Percentiles rank a stretch among this genome's conserved stretches.
Evolutionary conservation across 2,113 vertebrate genomes (phyloP).

Genomic region (Myrmecobius fasciatus): DNA sequence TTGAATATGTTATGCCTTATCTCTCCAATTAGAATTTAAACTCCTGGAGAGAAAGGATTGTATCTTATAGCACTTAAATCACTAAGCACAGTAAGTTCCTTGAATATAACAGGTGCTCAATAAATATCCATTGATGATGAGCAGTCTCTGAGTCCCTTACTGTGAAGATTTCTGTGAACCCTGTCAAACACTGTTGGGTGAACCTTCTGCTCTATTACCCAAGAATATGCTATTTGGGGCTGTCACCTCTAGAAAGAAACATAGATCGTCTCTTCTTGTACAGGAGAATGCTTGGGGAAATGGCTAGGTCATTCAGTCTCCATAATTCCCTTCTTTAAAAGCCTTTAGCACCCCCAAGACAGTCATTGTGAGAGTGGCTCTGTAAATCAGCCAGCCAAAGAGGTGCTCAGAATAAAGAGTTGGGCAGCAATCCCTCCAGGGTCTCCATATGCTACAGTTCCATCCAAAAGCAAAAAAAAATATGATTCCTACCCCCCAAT

Average conservation of each 20-base stretch:
- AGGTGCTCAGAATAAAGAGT: background rate
- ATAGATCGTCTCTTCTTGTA: conserved; percentile 12
- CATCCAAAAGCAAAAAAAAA: conserved; percentile 1
- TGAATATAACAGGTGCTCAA: background rate
- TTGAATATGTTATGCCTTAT: background rate
- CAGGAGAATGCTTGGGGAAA: conserved; percentile 49
- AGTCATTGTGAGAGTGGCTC: background rate
- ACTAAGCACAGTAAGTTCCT: background rate
- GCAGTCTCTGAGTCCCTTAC: background rate
- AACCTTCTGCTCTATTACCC: background rate
- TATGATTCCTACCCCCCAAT: background rate
- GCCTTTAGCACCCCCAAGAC: conserved; percentile 37
- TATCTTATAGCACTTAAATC: background rate
- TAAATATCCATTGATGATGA: background rate
- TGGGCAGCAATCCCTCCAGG: background rate
- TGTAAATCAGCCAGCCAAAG: conserved; percentile 48
- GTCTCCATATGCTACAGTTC: background rate
- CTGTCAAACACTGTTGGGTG: background rate
- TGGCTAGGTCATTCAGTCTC: conserved; percentile 44
- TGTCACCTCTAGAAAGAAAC: background rate
- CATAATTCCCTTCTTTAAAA: conserved; percentile 54
- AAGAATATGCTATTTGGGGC: background rate
- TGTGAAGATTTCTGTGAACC: background rate
- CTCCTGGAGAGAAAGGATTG: background rate
- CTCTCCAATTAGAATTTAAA: background rate